These are phyloP conservation scores for Sebastes cheni DNA, from an alignment of 2,797 vertebrate genomes.

Conservation along the genomic window DNA sequence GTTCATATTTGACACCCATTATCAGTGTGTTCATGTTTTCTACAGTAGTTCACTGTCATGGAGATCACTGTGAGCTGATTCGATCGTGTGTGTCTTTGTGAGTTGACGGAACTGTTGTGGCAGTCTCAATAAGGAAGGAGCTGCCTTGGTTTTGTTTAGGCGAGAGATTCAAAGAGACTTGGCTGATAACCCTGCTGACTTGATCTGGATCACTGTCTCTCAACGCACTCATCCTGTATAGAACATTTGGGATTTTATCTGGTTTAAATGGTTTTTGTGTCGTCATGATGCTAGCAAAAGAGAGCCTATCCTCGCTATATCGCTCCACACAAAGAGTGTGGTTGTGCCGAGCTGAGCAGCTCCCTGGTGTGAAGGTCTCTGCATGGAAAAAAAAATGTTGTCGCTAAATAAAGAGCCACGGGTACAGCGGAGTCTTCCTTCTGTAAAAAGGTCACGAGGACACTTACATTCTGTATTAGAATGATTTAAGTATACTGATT, in stretches of 20 bases:
- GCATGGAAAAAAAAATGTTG: slow-evolving; percentile 6
- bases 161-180: background rate
- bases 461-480: no score
- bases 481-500: no score
- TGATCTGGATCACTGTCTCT: background rate
- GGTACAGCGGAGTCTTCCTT: background rate
- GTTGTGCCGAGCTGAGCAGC: background rate
- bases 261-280: background rate
- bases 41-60: background rate
- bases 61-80: slow-evolving; percentile 2
- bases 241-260: background rate
- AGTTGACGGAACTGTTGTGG: slow-evolving; percentile 13
- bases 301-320: background rate
- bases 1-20: background rate
- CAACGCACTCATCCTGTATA: background rate
- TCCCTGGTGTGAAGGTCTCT: slow-evolving; percentile 20
- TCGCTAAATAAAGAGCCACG: slow-evolving; percentile 13
- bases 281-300: background rate
- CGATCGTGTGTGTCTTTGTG: background rate
- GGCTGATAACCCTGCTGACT: background rate
- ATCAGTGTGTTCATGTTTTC: background rate
- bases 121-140: background rate
- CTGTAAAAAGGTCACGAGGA: no score
- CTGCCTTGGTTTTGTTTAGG: background rate
- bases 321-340: background rate